Conservation (phyloP, 1,140 invertebrate species). For the Chrysopa pallens region DNA sequence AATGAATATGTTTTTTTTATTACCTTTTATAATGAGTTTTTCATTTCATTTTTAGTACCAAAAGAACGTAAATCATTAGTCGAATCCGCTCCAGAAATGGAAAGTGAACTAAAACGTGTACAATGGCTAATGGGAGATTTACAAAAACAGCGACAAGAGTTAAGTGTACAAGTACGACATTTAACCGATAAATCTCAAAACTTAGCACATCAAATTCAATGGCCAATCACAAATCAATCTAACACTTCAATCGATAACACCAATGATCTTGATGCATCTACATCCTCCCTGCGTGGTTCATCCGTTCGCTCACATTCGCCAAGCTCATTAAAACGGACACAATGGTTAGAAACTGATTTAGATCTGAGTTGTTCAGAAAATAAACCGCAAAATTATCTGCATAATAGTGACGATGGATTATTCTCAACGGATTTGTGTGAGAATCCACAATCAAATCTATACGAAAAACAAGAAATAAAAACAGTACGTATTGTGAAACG, state of each 20-base stretch:
- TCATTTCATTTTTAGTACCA: not conserved
- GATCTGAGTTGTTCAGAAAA: too few species aligned
- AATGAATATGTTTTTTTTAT: too few species aligned
- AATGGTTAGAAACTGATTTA: constrained; percentile 80
- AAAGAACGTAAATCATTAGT: not conserved
- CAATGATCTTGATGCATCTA: too few species aligned
- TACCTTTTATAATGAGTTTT: too few species aligned
- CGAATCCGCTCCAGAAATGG: constrained; percentile 2
- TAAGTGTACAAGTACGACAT: constrained; percentile 63
- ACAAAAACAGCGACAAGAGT: constrained; percentile 61
- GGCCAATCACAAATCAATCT: constrained; percentile 20
- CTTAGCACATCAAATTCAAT: constrained; percentile 29
- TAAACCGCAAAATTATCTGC: too few species aligned
- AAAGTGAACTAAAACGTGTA: constrained; percentile 54
- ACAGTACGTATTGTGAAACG: constrained; percentile 86
- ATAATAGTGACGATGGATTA: too few species aligned
- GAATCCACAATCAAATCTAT: constrained; percentile 12
- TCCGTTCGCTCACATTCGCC: constrained; percentile 6
- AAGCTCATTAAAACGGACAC: constrained; percentile 19
- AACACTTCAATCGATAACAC: too few species aligned
- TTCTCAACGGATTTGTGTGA: too few species aligned
- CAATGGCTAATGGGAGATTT: constrained; percentile 70
- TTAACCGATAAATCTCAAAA: constrained; percentile 56
- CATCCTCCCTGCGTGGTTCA: too few species aligned
- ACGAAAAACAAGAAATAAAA: constrained; percentile 76